Base-by-base conservation (phyloP, 1,140 invertebrate species). In the Tachypleus tridentatus region DNA sequence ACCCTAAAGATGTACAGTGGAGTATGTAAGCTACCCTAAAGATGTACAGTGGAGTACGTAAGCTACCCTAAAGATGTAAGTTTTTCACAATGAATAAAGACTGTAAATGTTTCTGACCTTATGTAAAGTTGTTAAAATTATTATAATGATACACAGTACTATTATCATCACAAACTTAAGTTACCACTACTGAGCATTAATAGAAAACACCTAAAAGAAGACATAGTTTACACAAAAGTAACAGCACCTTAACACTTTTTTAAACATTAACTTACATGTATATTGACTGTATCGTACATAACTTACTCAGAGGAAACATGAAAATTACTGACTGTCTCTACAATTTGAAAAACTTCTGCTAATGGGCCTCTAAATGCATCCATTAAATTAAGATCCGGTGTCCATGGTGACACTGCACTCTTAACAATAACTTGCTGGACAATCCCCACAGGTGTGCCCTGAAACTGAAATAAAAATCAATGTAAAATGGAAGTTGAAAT, bases 301-400 rank as follows among this genome's bases (percentile, higher is more conserved):
- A 48, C 58, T 11, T 66, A 67, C 65, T 59, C 59, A 29, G 57
- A 53, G 52, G 57, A 49, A 47, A 68, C 48, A 29, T 64, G 69
- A 54, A 65, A 62, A 57, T 61, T 68, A 57, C 56, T 58, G 4
- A 68, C 59, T 56, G 62, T 7, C 29, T 62, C 65, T 53, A 51
- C 63, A 29, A 62, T 66, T 61, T 67, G 51, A 62, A 64, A 67
- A 57, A 62, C 48, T 59, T 3, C 7, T 57, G 69, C 77, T 0
- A 97, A 78, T 49, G 93, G 91, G n/a, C 85, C 90, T 72, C 90
- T 80, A 75, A 93, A 93, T 58, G 91, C 91, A 82, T 96, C 93
- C 73, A 86, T 86, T 67, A 93, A 77, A 68, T 85, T 83, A 64
- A 96, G 77, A 70, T 88, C 84, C 67, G 83, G 80, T 60, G 82